phyloP scores from a whole-genome alignment of 2,113 vertebrate species.

The Pachycephala philippinensis region DNA sequence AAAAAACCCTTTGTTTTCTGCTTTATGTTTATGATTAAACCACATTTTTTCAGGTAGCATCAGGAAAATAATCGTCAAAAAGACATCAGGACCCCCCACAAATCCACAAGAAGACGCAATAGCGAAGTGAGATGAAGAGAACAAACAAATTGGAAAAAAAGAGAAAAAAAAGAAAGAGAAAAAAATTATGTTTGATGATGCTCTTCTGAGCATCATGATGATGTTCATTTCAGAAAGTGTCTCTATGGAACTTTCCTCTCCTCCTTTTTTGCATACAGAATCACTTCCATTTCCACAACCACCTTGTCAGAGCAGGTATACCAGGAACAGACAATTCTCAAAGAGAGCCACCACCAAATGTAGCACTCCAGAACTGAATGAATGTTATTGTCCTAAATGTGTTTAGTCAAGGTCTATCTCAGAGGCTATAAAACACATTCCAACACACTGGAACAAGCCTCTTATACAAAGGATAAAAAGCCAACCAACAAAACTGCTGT shows the following conservation, averaged over 20 bases:
- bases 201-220: not conserved
- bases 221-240: not conserved
- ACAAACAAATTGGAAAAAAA: not conserved
- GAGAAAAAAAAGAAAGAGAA: no score
- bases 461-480: not conserved
- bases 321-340: rapidly evolving
- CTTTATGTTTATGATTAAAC: not conserved
- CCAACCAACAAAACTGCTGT: not conserved
- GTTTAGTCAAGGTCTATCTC: not conserved
- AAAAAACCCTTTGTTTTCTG: not conserved
- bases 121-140: not conserved
- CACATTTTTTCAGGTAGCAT: not conserved
- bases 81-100: not conserved
- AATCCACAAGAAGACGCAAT: rapidly evolving
- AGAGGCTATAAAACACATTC: not conserved
- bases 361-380: not conserved
- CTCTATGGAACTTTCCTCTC: not conserved
- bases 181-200: not conserved
- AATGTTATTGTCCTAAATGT: not conserved
- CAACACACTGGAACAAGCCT: not conserved
- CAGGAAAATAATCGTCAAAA: not conserved
- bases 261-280: not conserved
- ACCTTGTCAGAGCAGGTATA: not conserved
- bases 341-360: not conserved
- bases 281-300: not conserved